These are phyloP conservation scores for Neodon shergylaensis DNA, from an alignment of 2,113 vertebrate species.

Conservation along the genomic window DNA sequence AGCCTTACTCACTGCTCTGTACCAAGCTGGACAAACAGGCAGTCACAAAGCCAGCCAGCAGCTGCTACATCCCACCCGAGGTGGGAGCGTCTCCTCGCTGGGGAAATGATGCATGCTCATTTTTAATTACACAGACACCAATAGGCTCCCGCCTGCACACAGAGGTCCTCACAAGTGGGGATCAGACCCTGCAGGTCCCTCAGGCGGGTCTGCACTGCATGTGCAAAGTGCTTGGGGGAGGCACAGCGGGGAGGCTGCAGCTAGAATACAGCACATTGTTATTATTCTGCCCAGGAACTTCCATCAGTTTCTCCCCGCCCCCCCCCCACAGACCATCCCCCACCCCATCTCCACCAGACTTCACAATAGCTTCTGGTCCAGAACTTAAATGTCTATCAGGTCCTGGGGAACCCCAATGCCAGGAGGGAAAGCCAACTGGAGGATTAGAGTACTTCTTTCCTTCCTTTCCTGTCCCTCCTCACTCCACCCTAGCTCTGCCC, in stretches of 20 bases:
- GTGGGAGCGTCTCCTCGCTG: slow-evolving; percentile 72
- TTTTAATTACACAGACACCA: slow-evolving; percentile 75
- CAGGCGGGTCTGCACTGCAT: neutral
- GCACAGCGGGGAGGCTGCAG: slow-evolving; percentile 12
- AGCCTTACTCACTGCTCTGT: neutral
- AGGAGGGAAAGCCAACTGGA: neutral
- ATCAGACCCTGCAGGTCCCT: slow-evolving; percentile 49
- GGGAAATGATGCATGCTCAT: slow-evolving; percentile 74
- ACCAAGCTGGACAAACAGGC: slow-evolving; percentile 37
- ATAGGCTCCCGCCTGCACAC: slow-evolving; percentile 31
- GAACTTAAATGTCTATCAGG: neutral
- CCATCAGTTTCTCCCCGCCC: neutral
- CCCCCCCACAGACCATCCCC: neutral
- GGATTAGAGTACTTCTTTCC: neutral
- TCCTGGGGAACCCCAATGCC: neutral
- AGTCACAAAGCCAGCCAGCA: slow-evolving; percentile 59
- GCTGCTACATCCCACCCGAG: slow-evolving; percentile 74
- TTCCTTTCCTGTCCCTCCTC: neutral
- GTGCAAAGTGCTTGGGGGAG: slow-evolving; percentile 44
- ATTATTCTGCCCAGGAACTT: slow-evolving; percentile 64
- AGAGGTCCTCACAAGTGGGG: slow-evolving; percentile 32
- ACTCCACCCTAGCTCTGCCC: neutral
- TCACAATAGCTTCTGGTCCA: slow-evolving; percentile 9
- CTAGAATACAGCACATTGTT: neutral
- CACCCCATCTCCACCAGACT: neutral